These are phyloP conservation scores for Melanostigma gelatinosum DNA, from an alignment of 2,113 vertebrate genomes.

Conservation along the genomic window DNA sequence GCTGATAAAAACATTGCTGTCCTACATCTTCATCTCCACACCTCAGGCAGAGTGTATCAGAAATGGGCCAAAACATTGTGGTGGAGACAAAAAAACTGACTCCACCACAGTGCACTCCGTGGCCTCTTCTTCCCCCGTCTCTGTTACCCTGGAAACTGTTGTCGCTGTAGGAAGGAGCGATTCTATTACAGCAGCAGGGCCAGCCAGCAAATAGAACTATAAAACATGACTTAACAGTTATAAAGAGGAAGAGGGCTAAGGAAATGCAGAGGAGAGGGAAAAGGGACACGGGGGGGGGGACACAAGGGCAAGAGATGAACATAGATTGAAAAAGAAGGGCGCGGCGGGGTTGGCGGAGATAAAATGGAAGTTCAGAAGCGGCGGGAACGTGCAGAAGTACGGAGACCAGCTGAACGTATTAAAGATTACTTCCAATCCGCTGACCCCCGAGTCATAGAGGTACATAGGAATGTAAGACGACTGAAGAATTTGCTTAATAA, in stretches of 20 bases:
- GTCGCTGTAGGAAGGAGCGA: conserved; percentile 80
- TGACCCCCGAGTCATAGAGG: conserved; percentile 39
- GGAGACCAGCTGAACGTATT: conserved; percentile 16
- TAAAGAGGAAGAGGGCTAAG: conserved; percentile 38
- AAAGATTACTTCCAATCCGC: conserved; percentile 44
- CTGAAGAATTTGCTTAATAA: conserved; percentile 44
- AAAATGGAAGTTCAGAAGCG: conserved; percentile 18
- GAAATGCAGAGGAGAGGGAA: conserved; percentile 36
- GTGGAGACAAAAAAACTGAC: conserved; percentile 79
- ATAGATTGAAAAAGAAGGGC: conserved; percentile 50
- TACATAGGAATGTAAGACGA: conserved; percentile 25
- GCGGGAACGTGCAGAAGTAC: conserved; percentile 19
- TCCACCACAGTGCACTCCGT: conserved; percentile 63
- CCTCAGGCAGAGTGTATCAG: conserved; percentile 56
- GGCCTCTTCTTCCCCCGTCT: conserved; percentile 67
- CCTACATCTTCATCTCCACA: conserved; percentile 55
- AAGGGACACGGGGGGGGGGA: not conserved
- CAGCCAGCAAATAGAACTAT: conserved; percentile 76
- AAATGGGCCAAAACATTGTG: conserved; percentile 75
- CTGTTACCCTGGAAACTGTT: conserved; percentile 86
- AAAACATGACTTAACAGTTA: conserved; percentile 78
- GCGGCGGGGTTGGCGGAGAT: conserved; percentile 19
- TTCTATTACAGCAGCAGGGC: conserved; percentile 74
- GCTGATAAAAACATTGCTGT: conserved; percentile 40
- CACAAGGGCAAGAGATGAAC: conserved; percentile 37